Base-by-base conservation (phyloP, 2,113 vertebrate genomes). In the Zosterops pallidus region DNA sequence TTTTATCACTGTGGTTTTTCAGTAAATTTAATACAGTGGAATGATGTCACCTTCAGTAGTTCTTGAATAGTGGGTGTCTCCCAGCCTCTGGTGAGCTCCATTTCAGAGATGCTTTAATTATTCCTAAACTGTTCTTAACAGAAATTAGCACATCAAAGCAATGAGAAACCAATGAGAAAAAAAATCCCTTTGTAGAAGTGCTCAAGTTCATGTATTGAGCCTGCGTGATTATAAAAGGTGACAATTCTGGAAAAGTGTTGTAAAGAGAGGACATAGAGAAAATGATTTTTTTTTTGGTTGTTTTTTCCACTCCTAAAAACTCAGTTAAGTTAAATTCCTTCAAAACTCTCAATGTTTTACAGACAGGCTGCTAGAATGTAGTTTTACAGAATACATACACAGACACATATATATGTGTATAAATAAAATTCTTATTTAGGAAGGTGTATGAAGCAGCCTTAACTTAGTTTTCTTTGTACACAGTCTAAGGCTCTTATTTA, bases 111-210 rank as follows among this genome's bases (percentile, higher is more conserved):
- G 28, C 13, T 89, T 94, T 96, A 96, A 97, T 97, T 94, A 96
- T 95, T 90, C 84, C 71, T 83, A 94, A 96, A 89, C 80, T 95
- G 91, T 93, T 95, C 94, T 94, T 95, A 90, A 91, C 92, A 95
- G 56, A 94, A 96, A 97, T 97, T 96, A 97, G 75, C 91, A 96
- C 91, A 94, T 95, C 94, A 97, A 97, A 97, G 95, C 83, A 95
- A 91, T 62, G 59, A 94, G 89, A 96, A 92, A 63, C 56, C 92
- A 96, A 55, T 39, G 91, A 90, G 81, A 85, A 77, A 90, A 92
- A 92, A 83, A 84, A 15, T 81, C 72, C 46, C 68, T 96, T 90
- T 93, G 95, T 72, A 70, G 18, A 80, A 88, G 52, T 80, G 56
- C 57, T 87, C 53, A 72, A 95, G 68, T 93, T 95, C 96, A 70